A percentile compares a stretch with the other conserved stretches of the same genome.
phyloP scores from a whole-genome alignment of 1,140 invertebrate genomes.

The Caerostris darwini region DNA sequence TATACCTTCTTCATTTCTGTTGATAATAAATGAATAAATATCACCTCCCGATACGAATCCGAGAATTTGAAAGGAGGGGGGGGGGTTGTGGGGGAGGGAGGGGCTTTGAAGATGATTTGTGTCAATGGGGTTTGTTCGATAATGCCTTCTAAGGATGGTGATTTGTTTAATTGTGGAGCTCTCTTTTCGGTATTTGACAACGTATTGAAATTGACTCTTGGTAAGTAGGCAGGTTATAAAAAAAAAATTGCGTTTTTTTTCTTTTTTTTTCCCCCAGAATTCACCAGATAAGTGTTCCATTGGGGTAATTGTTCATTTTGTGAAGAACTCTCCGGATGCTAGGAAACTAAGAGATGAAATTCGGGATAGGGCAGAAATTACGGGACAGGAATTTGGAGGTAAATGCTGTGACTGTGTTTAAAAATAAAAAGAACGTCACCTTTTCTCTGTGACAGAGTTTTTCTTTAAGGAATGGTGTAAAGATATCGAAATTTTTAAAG shows the following conservation, averaged over 20 bases:
- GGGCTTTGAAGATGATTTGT: conserved; percentile 54
- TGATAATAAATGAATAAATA: conserved; percentile 76
- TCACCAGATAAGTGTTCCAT: conserved; percentile 1
- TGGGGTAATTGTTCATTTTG: conserved; percentile 16
- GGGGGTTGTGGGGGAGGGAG: too few relatives aligned
- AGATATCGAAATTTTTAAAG: too few relatives aligned
- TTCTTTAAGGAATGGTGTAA: too few relatives aligned
- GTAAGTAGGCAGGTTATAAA: neutral
- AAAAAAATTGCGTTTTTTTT: neutral
- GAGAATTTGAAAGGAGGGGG: neutral
- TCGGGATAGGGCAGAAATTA: neutral
- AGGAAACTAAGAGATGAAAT: neutral
- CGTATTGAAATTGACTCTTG: neutral
- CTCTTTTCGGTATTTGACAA: neutral
- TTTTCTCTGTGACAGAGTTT: too few relatives aligned
- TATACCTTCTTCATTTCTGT: conserved; percentile 65
- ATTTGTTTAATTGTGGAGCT: conserved; percentile 60
- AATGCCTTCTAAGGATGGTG: neutral
- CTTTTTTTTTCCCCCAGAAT: too few relatives aligned
- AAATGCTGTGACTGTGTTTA: too few relatives aligned
- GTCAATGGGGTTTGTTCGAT: conserved; percentile 40
- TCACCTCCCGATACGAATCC: conserved; percentile 50
- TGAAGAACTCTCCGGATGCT: neutral
- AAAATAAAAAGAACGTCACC: neutral
- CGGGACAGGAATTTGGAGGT: neutral